phyloP scores from a whole-genome alignment of 2,797 vertebrate species.

The Loris lydekkerianus region DNA sequence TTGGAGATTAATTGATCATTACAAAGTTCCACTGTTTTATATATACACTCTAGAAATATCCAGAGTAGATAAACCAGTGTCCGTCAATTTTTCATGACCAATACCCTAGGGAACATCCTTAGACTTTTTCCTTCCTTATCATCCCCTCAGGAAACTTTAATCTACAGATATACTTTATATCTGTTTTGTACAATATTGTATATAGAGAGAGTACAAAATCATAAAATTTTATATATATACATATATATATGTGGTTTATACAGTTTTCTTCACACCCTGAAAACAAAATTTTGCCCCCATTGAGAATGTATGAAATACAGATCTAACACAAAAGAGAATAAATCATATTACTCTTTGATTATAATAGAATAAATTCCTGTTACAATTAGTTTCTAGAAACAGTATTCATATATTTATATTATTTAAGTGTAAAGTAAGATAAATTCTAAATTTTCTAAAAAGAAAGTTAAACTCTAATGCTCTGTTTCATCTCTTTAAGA shows the following conservation, averaged over 20 bases:
- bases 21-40: background rate
- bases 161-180: background rate
- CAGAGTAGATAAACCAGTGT: background rate
- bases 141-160: background rate
- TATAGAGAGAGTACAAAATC: too few species aligned
- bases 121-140: background rate
- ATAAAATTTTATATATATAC: too few species aligned
- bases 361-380: background rate
- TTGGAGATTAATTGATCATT: conserved; percentile 4
- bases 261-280: background rate
- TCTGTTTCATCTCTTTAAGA: conserved; percentile 35
- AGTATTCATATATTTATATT: background rate
- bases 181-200: background rate
- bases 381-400: background rate
- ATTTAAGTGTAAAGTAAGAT: background rate
- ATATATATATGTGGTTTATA: background rate
- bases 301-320: background rate
- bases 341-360: background rate
- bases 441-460: conserved; percentile 7
- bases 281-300: background rate
- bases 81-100: background rate
- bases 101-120: background rate
- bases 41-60: background rate
- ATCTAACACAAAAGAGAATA: conserved; percentile 35
- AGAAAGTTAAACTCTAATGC: background rate